Percentiles rank a stretch among this genome's conserved stretches.
phyloP scores from a whole-genome alignment of 2,888 invertebrate genomes.

The Malthinus seriepunctatus region DNA sequence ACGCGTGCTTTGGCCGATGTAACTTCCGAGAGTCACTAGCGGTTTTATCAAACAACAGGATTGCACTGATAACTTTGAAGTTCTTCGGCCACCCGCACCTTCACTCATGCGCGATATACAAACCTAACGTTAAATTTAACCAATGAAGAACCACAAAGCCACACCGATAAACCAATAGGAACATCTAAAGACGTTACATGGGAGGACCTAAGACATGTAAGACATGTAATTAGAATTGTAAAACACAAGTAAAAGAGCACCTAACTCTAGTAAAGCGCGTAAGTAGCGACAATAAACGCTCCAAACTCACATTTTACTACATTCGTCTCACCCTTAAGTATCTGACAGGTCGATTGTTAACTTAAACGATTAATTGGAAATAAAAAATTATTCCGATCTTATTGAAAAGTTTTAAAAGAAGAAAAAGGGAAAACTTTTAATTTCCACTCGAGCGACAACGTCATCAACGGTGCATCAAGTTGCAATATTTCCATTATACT shows the following conservation, averaged over 20 bases:
- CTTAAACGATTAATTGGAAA: background rate
- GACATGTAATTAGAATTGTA: constrained; percentile 55
- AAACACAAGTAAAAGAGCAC: constrained; percentile 41
- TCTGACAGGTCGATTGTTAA: background rate
- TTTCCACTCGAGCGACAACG: too few relatives aligned
- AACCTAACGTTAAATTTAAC: constrained; percentile 43
- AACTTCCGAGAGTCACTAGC: constrained; percentile 37
- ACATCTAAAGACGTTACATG: constrained; percentile 55
- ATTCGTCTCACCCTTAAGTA: background rate
- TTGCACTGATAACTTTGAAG: constrained; percentile 47
- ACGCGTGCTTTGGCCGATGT: constrained; percentile 41
- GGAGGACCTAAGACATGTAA: constrained; percentile 53
- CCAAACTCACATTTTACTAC: background rate
- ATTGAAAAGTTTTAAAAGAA: background rate
- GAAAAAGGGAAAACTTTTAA: too few relatives aligned
- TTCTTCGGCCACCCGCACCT: constrained; percentile 45
- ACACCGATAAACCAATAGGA: constrained; percentile 53
- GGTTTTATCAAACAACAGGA: constrained; percentile 39
- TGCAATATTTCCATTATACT: too few relatives aligned
- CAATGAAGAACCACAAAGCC: constrained; percentile 51
- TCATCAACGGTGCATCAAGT: too few relatives aligned
- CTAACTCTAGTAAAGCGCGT: constrained; percentile 9
- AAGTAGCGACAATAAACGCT: background rate
- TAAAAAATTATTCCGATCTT: background rate
- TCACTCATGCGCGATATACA: constrained; percentile 49